These are phyloP conservation scores for Craniophora ligustri DNA, from an alignment of 2,888 invertebrate genomes.

Conservation along the genomic window DNA sequence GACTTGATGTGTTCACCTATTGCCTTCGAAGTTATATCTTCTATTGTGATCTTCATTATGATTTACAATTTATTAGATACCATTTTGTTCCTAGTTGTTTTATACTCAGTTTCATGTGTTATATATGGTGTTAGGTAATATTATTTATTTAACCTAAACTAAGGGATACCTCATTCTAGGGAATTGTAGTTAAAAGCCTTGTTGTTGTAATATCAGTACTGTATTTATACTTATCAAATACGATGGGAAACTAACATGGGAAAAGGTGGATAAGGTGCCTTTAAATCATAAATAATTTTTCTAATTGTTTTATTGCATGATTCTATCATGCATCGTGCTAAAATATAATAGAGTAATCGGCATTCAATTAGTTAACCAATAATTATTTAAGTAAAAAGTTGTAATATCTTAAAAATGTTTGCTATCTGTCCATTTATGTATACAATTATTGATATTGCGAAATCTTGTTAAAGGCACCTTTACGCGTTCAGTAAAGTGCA, in stretches of 20 bases:
- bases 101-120: constrained; percentile 45
- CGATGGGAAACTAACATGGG: neutral
- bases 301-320: neutral
- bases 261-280: constrained; percentile 23
- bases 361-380: no score
- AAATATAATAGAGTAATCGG: no score
- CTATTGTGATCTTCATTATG: constrained; percentile 21
- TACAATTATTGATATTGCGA: neutral
- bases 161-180: constrained; percentile 5
- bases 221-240: no score
- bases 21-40: constrained; percentile 58
- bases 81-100: constrained; percentile 45
- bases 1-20: constrained; percentile 61
- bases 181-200: constrained; percentile 1
- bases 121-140: constrained; percentile 37
- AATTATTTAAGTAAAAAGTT: no score
- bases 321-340: no score
- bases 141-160: constrained; percentile 26
- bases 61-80: constrained; percentile 29
- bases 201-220: constrained; percentile 11
- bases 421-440: neutral
- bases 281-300: neutral
- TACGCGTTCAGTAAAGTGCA: neutral
- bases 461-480: constrained; percentile 27
- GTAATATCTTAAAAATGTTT: no score